A percentile compares a stretch with the other conserved stretches of the same genome.
These are phyloP conservation scores for Escarpia spicata DNA, from an alignment of 2,888 invertebrate species.

Conservation along the genomic window DNA sequence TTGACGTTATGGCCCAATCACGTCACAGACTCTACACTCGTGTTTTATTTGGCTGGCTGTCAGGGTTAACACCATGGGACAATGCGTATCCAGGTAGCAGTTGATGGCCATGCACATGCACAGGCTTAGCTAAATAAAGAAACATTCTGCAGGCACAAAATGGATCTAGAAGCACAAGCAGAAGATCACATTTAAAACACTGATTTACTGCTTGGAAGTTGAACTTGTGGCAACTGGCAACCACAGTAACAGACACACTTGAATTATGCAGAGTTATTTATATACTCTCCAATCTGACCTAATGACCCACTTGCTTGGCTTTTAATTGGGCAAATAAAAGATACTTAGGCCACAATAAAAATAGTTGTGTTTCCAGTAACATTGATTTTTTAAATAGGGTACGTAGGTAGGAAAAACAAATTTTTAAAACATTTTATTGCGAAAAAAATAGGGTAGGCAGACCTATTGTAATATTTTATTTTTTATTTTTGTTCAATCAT, in stretches of 20 bases:
- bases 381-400: too few species aligned
- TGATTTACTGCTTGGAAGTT: neutral
- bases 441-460: too few species aligned
- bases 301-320: neutral
- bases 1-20: neutral
- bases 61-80: neutral
- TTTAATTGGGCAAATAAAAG: neutral
- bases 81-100: neutral
- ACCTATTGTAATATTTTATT: too few species aligned
- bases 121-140: neutral
- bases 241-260: too few species aligned
- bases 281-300: neutral
- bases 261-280: neutral
- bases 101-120: neutral
- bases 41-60: neutral
- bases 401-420: too few species aligned
- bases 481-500: too few species aligned
- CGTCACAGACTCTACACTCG: neutral
- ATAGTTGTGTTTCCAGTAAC: too few species aligned
- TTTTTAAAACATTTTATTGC: too few species aligned
- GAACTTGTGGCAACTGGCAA: neutral
- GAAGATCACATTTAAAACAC: neutral
- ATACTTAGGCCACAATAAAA: neutral
- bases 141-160: neutral
- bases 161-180: neutral